Conservation (phyloP, 2,113 vertebrate genomes). For the Onychostoma macrolepis region DNA sequence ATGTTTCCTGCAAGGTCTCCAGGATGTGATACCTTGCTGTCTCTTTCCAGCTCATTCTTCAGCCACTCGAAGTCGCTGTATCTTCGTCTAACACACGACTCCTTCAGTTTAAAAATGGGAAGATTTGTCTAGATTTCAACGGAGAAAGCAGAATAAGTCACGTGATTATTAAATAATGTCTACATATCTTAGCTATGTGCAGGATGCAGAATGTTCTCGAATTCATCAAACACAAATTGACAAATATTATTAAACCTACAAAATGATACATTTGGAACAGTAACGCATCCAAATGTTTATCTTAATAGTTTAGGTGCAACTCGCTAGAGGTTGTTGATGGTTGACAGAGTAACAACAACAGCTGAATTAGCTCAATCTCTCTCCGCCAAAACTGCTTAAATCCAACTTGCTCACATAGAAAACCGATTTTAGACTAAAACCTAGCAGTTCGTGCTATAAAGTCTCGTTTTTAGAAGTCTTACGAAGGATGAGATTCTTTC, state of each 20-base stretch:
- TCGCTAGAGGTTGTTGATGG: neutral
- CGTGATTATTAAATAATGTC: neutral
- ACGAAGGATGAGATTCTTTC: neutral
- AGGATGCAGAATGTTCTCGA: neutral
- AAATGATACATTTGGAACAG: neutral
- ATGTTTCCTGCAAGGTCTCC: neutral
- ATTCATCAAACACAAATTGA: neutral
- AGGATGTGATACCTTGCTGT: conserved; percentile 88
- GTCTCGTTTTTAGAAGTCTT: neutral
- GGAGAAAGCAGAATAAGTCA: conserved; percentile 51
- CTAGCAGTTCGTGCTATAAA: too few species aligned
- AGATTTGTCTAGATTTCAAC: conserved; percentile 87
- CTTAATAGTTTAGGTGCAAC: neutral
- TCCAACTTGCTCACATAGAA: neutral
- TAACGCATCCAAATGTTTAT: neutral
- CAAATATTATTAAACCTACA: neutral
- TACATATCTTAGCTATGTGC: neutral
- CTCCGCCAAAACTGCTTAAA: neutral
- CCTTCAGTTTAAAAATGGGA: conserved; percentile 98
- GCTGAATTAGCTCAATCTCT: neutral
- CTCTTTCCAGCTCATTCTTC: conserved; percentile 97
- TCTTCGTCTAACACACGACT: conserved; percentile 92
- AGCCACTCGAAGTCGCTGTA: conserved; percentile 99
- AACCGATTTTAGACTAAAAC: neutral
- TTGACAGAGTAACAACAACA: conserved; percentile 3